These are phyloP conservation scores for Scartelaos histophorus DNA, from an alignment of 2,113 vertebrate species.

Conservation along the genomic window DNA sequence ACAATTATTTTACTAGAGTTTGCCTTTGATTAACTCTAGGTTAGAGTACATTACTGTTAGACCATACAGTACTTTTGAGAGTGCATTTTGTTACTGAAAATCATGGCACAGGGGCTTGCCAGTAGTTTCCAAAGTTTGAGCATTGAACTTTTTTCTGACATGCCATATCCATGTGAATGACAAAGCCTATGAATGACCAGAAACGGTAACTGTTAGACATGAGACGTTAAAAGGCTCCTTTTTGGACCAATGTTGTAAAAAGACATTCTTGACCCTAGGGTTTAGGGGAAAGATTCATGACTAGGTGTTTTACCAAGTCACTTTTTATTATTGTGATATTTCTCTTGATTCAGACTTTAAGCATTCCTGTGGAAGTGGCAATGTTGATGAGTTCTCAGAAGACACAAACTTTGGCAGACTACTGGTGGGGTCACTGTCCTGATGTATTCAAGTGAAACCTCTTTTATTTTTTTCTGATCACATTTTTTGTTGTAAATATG, in stretches of 20 bases:
- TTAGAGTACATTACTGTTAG: slow-evolving; percentile 58
- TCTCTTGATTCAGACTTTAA: slow-evolving; percentile 50
- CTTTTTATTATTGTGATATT: slow-evolving; percentile 16
- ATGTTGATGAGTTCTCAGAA: slow-evolving; percentile 45
- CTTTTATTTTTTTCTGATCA: slow-evolving; percentile 66
- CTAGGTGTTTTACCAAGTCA: neutral
- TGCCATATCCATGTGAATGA: slow-evolving; percentile 63
- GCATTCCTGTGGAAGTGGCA: slow-evolving; percentile 65
- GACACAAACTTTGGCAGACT: slow-evolving; percentile 77
- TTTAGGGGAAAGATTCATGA: neutral
- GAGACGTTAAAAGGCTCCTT: slow-evolving; percentile 44
- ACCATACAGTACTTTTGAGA: slow-evolving; percentile 30
- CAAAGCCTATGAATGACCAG: slow-evolving; percentile 19
- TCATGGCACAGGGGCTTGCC: slow-evolving; percentile 49
- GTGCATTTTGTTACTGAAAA: slow-evolving; percentile 50
- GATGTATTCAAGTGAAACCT: slow-evolving; percentile 26
- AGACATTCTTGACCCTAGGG: slow-evolving; percentile 4
- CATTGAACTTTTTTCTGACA: slow-evolving; percentile 56
- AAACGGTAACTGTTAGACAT: slow-evolving; percentile 60
- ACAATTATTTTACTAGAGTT: slow-evolving; percentile 22
- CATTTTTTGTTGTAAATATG: slow-evolving; percentile 74
- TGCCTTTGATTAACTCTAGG: slow-evolving; percentile 61
- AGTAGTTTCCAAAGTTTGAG: slow-evolving; percentile 78
- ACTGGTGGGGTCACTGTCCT: slow-evolving; percentile 60
- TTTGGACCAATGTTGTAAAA: slow-evolving; percentile 70